Percentiles rank a stretch among this genome's conserved stretches.
These are phyloP conservation scores for Drosophila gaucha DNA, from an alignment of 2,888 invertebrate genomes.

Conservation along the genomic window DNA sequence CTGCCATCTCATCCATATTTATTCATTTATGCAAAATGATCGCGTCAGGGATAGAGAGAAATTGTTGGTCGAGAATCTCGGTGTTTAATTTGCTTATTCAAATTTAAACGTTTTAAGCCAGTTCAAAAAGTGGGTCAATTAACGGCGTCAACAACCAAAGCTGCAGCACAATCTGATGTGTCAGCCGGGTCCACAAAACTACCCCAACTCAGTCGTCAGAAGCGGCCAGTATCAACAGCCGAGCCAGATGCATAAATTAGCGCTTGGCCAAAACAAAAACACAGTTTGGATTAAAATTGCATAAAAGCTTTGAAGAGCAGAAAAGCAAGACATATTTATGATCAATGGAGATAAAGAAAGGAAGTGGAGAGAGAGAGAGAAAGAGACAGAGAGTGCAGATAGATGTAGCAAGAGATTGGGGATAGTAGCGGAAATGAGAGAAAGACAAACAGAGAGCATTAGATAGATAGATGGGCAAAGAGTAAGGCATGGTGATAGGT, in stretches of 20 bases:
- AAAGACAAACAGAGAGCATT: too few species aligned
- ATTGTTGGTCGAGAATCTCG: conserved; percentile 8
- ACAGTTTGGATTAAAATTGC: conserved; percentile 26
- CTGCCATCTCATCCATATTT: conserved; percentile 33
- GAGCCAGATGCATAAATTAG: conserved; percentile 42
- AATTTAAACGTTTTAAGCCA: conserved; percentile 68
- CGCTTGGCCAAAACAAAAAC: conserved; percentile 21
- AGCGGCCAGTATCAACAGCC: not conserved
- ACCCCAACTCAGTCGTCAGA: not conserved
- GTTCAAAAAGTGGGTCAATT: conserved; percentile 54
- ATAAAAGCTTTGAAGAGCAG: conserved; percentile 1
- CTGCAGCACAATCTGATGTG: conserved; percentile 38
- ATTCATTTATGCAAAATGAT: conserved; percentile 72
- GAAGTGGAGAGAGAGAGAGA: not conserved
- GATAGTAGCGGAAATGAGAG: not conserved
- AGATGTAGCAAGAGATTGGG: not conserved
- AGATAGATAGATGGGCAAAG: too few species aligned
- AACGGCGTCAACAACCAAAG: conserved; percentile 54
- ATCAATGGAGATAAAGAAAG: too few species aligned
- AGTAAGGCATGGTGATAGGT: too few species aligned
- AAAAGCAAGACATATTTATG: too few species aligned
- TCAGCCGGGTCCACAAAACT: conserved; percentile 3
- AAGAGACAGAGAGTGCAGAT: not conserved
- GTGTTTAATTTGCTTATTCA: conserved; percentile 60
- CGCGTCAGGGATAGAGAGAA: conserved; percentile 10